Base-by-base conservation (phyloP, 2,888 invertebrate species). In the Stegophylla sp. region DNA sequence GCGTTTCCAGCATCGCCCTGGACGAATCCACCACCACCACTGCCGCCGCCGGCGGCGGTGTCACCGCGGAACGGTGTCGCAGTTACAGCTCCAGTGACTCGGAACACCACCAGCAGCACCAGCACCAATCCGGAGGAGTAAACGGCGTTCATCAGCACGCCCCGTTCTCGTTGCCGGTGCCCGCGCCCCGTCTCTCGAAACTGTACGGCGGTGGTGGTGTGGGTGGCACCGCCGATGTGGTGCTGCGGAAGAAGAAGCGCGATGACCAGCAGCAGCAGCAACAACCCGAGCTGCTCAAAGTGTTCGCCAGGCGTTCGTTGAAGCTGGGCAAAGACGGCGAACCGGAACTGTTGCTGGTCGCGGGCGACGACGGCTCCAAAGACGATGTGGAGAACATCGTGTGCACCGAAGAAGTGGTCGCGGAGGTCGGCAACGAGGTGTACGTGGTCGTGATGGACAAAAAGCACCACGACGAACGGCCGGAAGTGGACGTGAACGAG, bases 271-370 rank as follows among this genome's bases (percentile, higher is more conserved):
- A 93, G 51, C 92, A 83, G 20, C 81, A 93, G 53, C 92, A 93
- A 51, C 92, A 93, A 85, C 93, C 93, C 0, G 93, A 93, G 86
- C 86, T 93, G 12, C 91, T 93, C 90, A 93, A 93, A 87, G 94
- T 94, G 0, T 94, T 94, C 85, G 93, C 93, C 0, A 88, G 94
- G 63, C 87, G 93, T 82, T 94, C 93, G n/a, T 87, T 94, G 0
- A 94, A 94, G 87, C 88, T 93, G n/a, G 92, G 93, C 84, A 88
- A 88, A 61, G 87, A 92, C 82, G 89, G 90, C 20, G 89, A 90
- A 83, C 90, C 90, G 83, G 89, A 90, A 53, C 87, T 90, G 0
- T 87, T 88, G 34, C 15, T 71, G 48, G 13, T 43, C 63, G 23
- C 51, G 20, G 34, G 28, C 12, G 63, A 20, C 0, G 15, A 41